Evolutionary conservation across 2,888 invertebrate genomes (phyloP), one percentile per base, ranked within the genome.

Genomic region (Choreutis nemorana): DNA sequence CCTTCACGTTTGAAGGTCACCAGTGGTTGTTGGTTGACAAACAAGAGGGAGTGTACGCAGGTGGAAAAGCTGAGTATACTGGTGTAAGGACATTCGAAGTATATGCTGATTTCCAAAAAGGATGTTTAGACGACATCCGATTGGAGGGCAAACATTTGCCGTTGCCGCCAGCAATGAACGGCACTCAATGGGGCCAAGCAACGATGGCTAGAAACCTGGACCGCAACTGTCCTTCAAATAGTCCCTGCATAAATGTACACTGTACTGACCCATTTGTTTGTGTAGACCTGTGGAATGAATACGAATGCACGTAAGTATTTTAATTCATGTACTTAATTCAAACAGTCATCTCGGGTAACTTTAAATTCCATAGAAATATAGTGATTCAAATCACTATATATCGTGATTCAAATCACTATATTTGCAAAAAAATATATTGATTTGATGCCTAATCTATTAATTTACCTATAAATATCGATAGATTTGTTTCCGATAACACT

Each of bases 251-350:
- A 44, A 93, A 94, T 63, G 93, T 96, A 21, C 92, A 94, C 52
- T 97, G 97, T 58, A 90, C 91, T 0, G 91, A 91, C 54, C 94
- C 93, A 7, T 94, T 95, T 64, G 94, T 94, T 54, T 97, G 96
- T 72, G 91, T 94, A 40, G 97, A 95, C 73, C 85, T 97, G 8
- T 98, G 98, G 97, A 97, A 97, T 67, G 92, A 94, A 71, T 94
- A 95, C 56, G 96, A 97, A 66, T 98, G 98, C 94, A 94, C 96
- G 94, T 98, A 79, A 90, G 94, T 89, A 60, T 46, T 35, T 29
- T 23, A 10, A 6, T 29, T 11, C n/a, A n/a, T n/a, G 5, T n/a
- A 5, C n/a, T n/a, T n/a, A n/a, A n/a, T n/a, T n/a, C n/a, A n/a
- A n/a, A n/a, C n/a, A n/a, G n/a, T n/a, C n/a, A n/a, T n/a, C n/a